Conservation (phyloP, 2,113 vertebrate genomes). For the Apodemus sylvaticus region DNA sequence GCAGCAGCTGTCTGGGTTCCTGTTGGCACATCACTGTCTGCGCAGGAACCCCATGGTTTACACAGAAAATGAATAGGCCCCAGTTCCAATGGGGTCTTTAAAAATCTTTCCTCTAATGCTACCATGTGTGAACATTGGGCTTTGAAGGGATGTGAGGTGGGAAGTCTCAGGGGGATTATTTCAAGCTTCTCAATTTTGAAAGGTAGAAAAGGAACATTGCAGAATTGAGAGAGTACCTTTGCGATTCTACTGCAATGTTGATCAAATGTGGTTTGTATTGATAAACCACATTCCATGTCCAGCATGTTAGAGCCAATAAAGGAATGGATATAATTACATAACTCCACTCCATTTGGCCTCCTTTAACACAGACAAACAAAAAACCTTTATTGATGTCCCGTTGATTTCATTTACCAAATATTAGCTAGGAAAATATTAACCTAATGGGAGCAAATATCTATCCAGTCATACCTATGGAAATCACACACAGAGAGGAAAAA, state of each 20-base stretch:
- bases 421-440: constrained; percentile 68
- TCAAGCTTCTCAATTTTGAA: constrained; percentile 74
- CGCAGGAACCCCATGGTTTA: constrained; percentile 69
- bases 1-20: constrained; percentile 73
- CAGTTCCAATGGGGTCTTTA: constrained; percentile 70
- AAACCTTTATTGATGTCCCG: constrained; percentile 43
- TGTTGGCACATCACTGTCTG: constrained; percentile 62
- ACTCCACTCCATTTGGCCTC: constrained; percentile 31
- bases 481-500: constrained; percentile 21
- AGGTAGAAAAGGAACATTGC: constrained; percentile 56
- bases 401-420: constrained; percentile 63
- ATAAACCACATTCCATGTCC: not conserved
- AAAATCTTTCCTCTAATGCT: constrained; percentile 74
- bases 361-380: constrained; percentile 44
- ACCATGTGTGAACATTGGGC: constrained; percentile 32
- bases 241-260: constrained; percentile 34
- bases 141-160: constrained; percentile 72
- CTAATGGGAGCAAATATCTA: constrained; percentile 27
- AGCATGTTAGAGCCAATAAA: not conserved
- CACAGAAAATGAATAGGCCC: constrained; percentile 71
- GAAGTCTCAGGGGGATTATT: constrained; percentile 75
- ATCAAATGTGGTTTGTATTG: constrained; percentile 60
- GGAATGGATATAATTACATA: constrained; percentile 3
- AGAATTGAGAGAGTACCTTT: constrained; percentile 37
- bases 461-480: not conserved